These are phyloP conservation scores for Osmerus eperlanus DNA, from an alignment of 2,113 vertebrate species.

Conservation along the genomic window DNA sequence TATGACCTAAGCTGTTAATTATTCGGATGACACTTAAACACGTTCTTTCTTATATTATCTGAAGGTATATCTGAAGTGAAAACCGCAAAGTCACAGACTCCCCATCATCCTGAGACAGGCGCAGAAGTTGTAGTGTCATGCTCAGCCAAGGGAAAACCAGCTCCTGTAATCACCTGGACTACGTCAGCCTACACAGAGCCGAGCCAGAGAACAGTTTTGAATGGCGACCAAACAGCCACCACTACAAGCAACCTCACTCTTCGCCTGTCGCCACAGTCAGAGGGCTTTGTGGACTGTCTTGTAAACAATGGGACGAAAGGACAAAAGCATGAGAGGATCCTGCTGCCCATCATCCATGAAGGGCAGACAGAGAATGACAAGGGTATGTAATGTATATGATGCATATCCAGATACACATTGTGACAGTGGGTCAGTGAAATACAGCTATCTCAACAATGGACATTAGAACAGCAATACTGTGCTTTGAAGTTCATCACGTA, in stretches of 20 bases:
- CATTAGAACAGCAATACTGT: no score
- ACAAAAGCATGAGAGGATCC: constrained; percentile 12
- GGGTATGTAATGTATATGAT: constrained; percentile 15
- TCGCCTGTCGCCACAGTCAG: not conserved
- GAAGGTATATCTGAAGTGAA: constrained; percentile 59
- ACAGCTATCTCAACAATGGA: no score
- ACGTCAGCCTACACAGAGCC: fast-evolving
- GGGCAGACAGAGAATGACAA: no score
- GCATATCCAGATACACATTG: not conserved
- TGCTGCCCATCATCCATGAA: not conserved
- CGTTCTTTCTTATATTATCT: no score
- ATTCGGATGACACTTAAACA: no score
- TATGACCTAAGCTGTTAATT: no score
- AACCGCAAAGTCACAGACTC: not conserved
- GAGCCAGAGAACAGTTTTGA: not conserved
- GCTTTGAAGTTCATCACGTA: no score
- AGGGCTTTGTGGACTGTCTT: constrained; percentile 49
- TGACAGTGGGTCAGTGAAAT: no score
- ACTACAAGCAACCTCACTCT: constrained; percentile 51
- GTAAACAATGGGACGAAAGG: constrained; percentile 32
- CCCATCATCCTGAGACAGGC: fast-evolving
- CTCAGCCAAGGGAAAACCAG: constrained; percentile 68
- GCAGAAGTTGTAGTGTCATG: constrained; percentile 51
- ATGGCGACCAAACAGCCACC: constrained; percentile 49
- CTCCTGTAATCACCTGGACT: constrained; percentile 56